Percentiles rank a stretch among this genome's conserved stretches.
These are phyloP conservation scores for Lymantria dispar DNA, from an alignment of 2,888 invertebrate genomes.

Conservation along the genomic window DNA sequence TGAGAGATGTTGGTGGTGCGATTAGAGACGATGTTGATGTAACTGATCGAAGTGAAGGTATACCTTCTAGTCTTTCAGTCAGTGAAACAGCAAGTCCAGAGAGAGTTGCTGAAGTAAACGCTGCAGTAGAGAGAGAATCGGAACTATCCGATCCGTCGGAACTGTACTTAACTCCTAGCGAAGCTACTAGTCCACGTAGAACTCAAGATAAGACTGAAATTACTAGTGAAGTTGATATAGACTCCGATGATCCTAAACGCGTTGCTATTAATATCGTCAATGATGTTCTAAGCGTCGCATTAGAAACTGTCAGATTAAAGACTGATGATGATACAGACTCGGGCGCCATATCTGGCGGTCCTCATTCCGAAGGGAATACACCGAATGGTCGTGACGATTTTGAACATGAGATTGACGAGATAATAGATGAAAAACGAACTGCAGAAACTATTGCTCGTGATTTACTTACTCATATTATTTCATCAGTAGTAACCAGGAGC, in stretches of 20 bases:
- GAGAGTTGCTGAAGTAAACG: conserved; percentile 61
- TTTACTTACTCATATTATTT: conserved; percentile 60
- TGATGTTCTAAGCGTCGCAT: conserved; percentile 72
- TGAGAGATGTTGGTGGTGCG: conserved; percentile 71
- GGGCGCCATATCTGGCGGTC: conserved; percentile 72
- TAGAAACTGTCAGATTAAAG: conserved; percentile 70
- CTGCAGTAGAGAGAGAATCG: conserved; percentile 79
- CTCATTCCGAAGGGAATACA: conserved; percentile 73
- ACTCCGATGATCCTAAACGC: conserved; percentile 63
- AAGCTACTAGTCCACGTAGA: conserved; percentile 79
- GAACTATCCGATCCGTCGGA: conserved; percentile 87
- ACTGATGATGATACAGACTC: conserved; percentile 74
- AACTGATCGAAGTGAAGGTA: conserved; percentile 75
- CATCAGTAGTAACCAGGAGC: conserved; percentile 50
- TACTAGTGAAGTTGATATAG: conserved; percentile 50
- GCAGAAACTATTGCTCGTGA: conserved; percentile 65
- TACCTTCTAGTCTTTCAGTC: conserved; percentile 73
- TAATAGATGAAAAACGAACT: conserved; percentile 54
- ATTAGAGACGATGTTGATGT: conserved; percentile 72
- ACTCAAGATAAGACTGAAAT: conserved; percentile 68
- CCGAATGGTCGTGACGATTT: conserved; percentile 74
- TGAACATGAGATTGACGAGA: conserved; percentile 70
- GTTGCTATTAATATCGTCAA: conserved; percentile 75
- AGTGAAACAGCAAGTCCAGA: conserved; percentile 77
- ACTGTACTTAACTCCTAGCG: conserved; percentile 86